Conservation (phyloP, 1,140 invertebrate genomes). For the Drosophila grimshawi region DNA sequence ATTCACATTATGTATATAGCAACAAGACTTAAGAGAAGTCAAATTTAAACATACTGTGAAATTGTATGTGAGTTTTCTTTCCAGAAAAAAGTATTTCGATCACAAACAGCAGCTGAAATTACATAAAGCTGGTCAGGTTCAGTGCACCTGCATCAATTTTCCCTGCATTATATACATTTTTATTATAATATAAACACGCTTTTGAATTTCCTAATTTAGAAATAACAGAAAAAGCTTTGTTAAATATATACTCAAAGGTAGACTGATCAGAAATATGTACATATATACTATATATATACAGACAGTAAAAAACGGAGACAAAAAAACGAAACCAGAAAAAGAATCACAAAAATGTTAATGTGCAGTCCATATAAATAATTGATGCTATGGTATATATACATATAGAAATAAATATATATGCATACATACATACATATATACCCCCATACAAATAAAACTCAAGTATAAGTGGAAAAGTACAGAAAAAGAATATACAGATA, state of each 20-base stretch:
- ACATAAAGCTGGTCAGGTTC: no score
- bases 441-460: no score
- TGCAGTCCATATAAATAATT: not conserved
- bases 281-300: not conserved
- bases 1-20: no score
- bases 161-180: no score
- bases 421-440: no score
- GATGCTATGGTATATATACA: no score
- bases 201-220: not conserved
- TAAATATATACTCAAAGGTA: slow-evolving; percentile 1
- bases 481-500: no score
- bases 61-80: not conserved
- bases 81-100: not conserved
- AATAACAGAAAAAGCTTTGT: slow-evolving; percentile 6
- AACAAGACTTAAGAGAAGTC: no score
- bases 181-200: not conserved
- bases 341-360: not conserved
- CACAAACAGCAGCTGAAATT: no score
- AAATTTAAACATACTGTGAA: not conserved
- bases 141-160: not conserved
- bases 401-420: not conserved
- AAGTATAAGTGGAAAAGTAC: no score
- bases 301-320: slow-evolving; percentile 1
- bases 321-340: not conserved
- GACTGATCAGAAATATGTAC: not conserved